Evolutionary conservation across 2,797 vertebrate species (phyloP).

Genomic region (Synaphobranchus kaupii): DNA sequence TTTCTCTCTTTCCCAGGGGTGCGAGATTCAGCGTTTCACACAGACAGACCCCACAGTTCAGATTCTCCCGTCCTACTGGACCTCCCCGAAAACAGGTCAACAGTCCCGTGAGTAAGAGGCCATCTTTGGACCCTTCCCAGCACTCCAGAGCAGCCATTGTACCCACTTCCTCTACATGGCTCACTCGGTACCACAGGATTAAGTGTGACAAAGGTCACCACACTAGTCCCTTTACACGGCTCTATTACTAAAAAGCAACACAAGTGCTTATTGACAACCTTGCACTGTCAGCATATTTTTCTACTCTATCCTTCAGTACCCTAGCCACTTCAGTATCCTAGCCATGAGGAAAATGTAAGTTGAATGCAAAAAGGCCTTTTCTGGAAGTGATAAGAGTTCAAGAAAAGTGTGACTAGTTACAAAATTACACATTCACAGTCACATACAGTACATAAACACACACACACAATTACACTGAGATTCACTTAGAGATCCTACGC

Average conservation of each 20-base stretch:
- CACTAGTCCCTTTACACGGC: neutral
- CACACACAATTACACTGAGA: neutral
- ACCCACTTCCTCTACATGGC: neutral
- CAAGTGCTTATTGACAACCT: neutral
- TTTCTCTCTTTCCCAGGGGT: conserved; percentile 73
- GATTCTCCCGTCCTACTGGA: conserved; percentile 87
- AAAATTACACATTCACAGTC: neutral
- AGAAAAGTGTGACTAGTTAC: conserved; percentile 1
- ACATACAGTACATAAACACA: neutral
- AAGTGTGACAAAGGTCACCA: conserved; percentile 4
- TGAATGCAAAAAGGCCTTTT: neutral
- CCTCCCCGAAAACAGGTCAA: conserved; percentile 84
- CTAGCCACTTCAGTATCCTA: neutral
- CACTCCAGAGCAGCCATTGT: neutral
- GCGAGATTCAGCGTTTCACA: conserved; percentile 91
- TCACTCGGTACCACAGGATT: neutral
- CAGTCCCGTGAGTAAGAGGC: conserved; percentile 75
- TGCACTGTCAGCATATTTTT: neutral
- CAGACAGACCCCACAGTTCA: conserved; percentile 73
- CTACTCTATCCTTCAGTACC: neutral
- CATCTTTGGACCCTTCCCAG: neutral
- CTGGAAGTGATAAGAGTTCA: neutral
- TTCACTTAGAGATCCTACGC: neutral
- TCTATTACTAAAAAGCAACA: neutral
- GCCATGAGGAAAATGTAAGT: neutral